Evolutionary conservation across 2,888 invertebrate species (phyloP).

Genomic region (Magallana nippona): DNA sequence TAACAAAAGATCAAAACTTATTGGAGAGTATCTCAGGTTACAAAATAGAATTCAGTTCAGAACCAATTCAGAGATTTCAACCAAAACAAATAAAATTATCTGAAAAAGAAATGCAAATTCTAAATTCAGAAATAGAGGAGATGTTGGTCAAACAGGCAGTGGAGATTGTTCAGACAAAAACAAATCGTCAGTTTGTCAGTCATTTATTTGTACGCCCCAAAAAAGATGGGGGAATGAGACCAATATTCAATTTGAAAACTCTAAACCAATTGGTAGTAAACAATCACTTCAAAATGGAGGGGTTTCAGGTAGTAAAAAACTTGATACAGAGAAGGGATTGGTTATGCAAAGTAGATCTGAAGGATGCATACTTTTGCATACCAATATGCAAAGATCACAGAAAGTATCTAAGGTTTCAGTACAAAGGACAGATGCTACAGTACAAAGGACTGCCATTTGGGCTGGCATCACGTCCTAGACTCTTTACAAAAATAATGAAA

Average conservation of each 20-base stretch:
- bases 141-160: slow-evolving; percentile 17
- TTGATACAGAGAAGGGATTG: slow-evolving; percentile 32
- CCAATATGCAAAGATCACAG: too few relatives aligned
- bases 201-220: slow-evolving; percentile 38
- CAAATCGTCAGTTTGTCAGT: slow-evolving; percentile 32
- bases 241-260: neutral
- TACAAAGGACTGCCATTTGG: too few relatives aligned
- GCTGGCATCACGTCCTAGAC: too few relatives aligned
- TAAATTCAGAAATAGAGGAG: slow-evolving; percentile 27
- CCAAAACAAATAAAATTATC: slow-evolving; percentile 30
- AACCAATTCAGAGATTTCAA: too few relatives aligned
- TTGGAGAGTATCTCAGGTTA: too few relatives aligned
- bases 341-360: slow-evolving; percentile 45
- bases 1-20: too few relatives aligned
- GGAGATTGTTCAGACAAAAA: slow-evolving; percentile 20
- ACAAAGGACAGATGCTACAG: too few relatives aligned
- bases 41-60: too few relatives aligned
- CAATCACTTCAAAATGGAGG: slow-evolving; percentile 44
- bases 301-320: slow-evolving; percentile 28
- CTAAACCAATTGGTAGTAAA: slow-evolving; percentile 35
- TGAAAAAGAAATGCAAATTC: slow-evolving; percentile 15
- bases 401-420: too few relatives aligned
- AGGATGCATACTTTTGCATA: too few relatives aligned
- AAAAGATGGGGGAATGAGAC: slow-evolving; percentile 34
- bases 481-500: too few relatives aligned